phyloP scores from a whole-genome alignment of 2,797 vertebrate genomes.

The Gadopsis marmoratus region DNA sequence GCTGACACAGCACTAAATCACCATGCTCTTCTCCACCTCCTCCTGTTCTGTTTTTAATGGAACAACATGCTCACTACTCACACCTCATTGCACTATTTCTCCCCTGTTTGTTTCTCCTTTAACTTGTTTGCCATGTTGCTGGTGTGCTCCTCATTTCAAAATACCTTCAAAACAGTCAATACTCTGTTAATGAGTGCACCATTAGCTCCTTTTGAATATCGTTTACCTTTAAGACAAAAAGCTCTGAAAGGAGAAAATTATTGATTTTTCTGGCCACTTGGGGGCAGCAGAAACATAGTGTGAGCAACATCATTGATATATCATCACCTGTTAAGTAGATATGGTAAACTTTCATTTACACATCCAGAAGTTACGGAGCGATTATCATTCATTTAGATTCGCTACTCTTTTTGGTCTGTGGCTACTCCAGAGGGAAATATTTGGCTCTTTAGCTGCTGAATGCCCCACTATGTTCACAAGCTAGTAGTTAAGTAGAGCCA shows the following conservation, averaged over 20 bases:
- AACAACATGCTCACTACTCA: conserved; percentile 59
- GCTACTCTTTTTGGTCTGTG: neutral
- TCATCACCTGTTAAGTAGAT: neutral
- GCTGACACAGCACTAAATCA: conserved; percentile 79
- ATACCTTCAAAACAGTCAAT: neutral
- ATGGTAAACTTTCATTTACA: neutral
- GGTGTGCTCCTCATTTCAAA: conserved; percentile 6
- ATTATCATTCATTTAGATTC: neutral
- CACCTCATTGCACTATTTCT: conserved; percentile 22
- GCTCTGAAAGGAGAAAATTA: neutral
- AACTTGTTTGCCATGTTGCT: conserved; percentile 2
- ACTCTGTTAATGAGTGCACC: neutral
- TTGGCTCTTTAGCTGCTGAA: neutral
- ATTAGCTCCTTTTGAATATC: neutral
- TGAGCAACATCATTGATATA: neutral
- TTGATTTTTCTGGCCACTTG: neutral
- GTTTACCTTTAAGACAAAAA: neutral
- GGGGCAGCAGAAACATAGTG: neutral
- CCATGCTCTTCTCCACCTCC: conserved; percentile 14
- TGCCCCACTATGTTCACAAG: neutral
- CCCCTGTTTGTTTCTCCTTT: conserved; percentile 14
- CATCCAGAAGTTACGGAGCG: neutral
- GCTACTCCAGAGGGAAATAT: neutral
- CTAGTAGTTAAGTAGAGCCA: no score
- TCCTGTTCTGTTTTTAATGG: conserved; percentile 49